A percentile compares a stretch with the other conserved stretches of the same genome.
Evolutionary conservation across 2,888 invertebrate genomes (phyloP).

Genomic region (Omphaloscelis lunosa): DNA sequence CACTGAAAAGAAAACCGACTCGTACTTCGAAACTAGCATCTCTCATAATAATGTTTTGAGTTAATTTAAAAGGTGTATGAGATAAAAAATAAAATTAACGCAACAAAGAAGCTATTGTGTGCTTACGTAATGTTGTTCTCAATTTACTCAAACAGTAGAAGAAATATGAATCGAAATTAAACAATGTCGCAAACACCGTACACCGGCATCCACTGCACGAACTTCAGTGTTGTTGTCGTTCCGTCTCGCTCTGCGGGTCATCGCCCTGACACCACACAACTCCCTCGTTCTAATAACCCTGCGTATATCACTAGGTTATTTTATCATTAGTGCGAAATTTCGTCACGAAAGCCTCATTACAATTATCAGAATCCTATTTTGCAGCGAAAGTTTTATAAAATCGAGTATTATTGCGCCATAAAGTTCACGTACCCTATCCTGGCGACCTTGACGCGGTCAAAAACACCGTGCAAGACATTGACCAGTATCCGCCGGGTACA

Average conservation of each 20-base stretch:
- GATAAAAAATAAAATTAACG: slow-evolving; percentile 18
- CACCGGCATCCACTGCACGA: slow-evolving; percentile 76
- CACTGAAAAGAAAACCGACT: not conserved
- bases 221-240: slow-evolving; percentile 90
- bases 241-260: slow-evolving; percentile 89
- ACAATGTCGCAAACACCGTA: slow-evolving; percentile 64
- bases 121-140: slow-evolving; percentile 34
- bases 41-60: not conserved
- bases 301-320: slow-evolving; percentile 79
- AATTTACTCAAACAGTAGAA: slow-evolving; percentile 42
- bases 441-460: slow-evolving; percentile 88
- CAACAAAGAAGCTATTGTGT: slow-evolving; percentile 28
- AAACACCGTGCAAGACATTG: slow-evolving; percentile 84
- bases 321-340: slow-evolving; percentile 74
- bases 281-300: slow-evolving; percentile 89
- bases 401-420: slow-evolving; percentile 71
- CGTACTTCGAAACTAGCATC: not conserved
- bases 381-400: slow-evolving; percentile 48
- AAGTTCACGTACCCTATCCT: slow-evolving; percentile 84
- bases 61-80: not conserved
- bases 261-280: slow-evolving; percentile 84
- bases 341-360: slow-evolving; percentile 46
- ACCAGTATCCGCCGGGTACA: slow-evolving; percentile 78
- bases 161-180: slow-evolving; percentile 59
- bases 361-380: slow-evolving; percentile 22